Conservation (phyloP, 2,113 vertebrate genomes). For the Sinocyclocheilus maitianheensis region DNA sequence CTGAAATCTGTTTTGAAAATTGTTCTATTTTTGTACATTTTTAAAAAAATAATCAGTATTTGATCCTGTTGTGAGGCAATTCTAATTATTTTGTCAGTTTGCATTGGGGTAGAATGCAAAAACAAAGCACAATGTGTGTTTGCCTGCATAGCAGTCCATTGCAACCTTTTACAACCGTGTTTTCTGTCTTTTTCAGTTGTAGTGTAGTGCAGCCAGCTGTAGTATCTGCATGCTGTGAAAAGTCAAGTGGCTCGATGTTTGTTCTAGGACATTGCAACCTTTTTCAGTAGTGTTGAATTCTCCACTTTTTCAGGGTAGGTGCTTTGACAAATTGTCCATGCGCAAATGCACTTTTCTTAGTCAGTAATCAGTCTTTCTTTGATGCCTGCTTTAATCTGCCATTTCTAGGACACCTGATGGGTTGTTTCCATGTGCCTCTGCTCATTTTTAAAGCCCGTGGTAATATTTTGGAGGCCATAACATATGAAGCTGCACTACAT, state of each 20-base stretch:
- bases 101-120: constrained; percentile 18
- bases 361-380: constrained; percentile 16
- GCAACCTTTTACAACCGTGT: not conserved
- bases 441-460: constrained; percentile 14
- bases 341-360: constrained; percentile 36
- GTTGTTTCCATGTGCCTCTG: constrained; percentile 42
- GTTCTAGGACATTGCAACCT: not conserved
- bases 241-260: not conserved
- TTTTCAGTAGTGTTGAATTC: not conserved
- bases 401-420: constrained; percentile 27
- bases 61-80: not conserved
- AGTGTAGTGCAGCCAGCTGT: not conserved
- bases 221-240: constrained; percentile 32
- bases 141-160: not conserved
- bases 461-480: not conserved
- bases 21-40: constrained; percentile 9
- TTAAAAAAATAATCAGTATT: not conserved
- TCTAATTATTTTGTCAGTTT: constrained; percentile 3
- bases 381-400: constrained; percentile 34
- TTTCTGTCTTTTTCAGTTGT: constrained; percentile 19
- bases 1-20: constrained; percentile 13
- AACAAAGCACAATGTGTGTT: constrained; percentile 26
- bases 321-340: constrained; percentile 24
- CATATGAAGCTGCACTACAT: constrained; percentile 20
- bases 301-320: not conserved